Percentiles rank a stretch among this genome's conserved stretches.
Evolutionary conservation across 2,888 invertebrate species (phyloP).

Genomic region (Lasioglossum zephyrum): DNA sequence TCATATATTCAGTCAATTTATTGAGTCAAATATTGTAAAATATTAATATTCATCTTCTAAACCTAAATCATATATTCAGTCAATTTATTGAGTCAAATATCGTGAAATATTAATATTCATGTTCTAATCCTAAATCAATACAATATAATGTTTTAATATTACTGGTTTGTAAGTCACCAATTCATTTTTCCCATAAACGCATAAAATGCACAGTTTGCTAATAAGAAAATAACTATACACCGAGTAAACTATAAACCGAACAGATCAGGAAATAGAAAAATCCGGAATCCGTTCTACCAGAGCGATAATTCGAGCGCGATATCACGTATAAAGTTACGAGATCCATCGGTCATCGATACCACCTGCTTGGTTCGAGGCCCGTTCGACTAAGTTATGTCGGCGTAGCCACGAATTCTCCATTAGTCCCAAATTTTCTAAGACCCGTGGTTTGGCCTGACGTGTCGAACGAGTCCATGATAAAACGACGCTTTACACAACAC

Average conservation of each 20-base stretch:
- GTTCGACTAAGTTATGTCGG: not conserved
- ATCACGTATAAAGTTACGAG: not conserved
- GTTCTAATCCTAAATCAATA: too few relatives aligned
- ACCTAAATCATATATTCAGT: too few relatives aligned
- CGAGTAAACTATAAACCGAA: not conserved
- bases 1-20: too few relatives aligned
- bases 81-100: too few relatives aligned
- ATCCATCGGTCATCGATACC: not conserved
- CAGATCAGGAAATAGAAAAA: not conserved
- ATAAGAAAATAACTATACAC: not conserved
- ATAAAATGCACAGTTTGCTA: not conserved
- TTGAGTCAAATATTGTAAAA: too few relatives aligned
- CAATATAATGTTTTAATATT: too few relatives aligned
- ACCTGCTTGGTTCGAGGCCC: not conserved
- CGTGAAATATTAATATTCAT: too few relatives aligned
- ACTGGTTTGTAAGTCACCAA: not conserved
- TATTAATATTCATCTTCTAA: too few relatives aligned
- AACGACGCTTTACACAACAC: not conserved
- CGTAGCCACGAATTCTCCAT: not conserved
- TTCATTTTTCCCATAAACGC: not conserved
- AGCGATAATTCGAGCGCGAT: not conserved
- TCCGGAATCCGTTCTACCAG: not conserved
- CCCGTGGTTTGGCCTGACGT: not conserved
- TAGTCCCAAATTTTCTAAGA: not conserved
- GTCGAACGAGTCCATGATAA: not conserved